Conservation (phyloP, 2,888 invertebrate genomes). For the Theretra japonica region DNA sequence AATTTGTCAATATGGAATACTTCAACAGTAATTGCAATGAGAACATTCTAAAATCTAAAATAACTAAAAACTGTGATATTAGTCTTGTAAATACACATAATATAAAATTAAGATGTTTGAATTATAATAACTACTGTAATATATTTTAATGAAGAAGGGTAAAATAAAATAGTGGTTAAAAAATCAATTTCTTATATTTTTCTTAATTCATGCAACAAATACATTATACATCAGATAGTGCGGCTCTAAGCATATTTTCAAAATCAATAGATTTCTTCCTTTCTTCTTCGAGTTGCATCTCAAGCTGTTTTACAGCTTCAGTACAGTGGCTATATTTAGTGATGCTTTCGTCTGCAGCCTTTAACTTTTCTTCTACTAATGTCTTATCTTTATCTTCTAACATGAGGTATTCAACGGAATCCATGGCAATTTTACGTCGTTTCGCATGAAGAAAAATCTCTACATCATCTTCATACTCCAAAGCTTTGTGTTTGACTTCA, state of each 20-base stretch:
- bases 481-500: constrained; percentile 69
- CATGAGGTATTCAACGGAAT: constrained; percentile 69
- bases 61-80: too few relatives aligned
- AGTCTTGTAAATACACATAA: too few relatives aligned
- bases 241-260: constrained; percentile 76
- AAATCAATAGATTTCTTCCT: constrained; percentile 75
- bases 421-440: constrained; percentile 72
- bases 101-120: too few relatives aligned
- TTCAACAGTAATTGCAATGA: too few relatives aligned
- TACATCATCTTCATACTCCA: constrained; percentile 69
- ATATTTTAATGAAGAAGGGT: too few relatives aligned
- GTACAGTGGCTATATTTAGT: constrained; percentile 64
- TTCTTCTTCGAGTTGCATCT: constrained; percentile 75
- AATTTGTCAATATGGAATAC: too few relatives aligned
- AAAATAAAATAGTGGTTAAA: not conserved
- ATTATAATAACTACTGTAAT: too few relatives aligned
- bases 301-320: constrained; percentile 74
- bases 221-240: constrained; percentile 64
- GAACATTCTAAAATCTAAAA: too few relatives aligned
- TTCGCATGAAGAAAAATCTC: constrained; percentile 69
- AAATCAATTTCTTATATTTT: constrained; percentile 32
- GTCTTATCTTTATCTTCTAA: constrained; percentile 73
- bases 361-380: constrained; percentile 68
- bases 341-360: constrained; percentile 64
- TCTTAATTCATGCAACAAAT: constrained; percentile 26